Conservation (phyloP, 1,140 invertebrate species). For the Prorops nasuta region DNA sequence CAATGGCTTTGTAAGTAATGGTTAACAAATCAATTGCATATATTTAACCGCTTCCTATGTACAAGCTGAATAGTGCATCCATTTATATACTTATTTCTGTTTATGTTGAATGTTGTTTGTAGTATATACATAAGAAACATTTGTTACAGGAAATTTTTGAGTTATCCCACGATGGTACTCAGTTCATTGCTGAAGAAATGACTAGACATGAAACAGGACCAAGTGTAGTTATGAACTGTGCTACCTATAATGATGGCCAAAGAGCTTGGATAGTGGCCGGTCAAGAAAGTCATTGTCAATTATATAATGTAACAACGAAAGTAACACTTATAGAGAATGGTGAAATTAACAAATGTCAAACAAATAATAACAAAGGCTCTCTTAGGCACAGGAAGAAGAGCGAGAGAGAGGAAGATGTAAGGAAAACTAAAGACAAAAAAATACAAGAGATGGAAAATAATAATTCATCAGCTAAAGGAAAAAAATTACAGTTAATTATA, state of each 20-base stretch:
- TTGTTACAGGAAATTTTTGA: conserved; percentile 83
- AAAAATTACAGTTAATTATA: conserved; percentile 70
- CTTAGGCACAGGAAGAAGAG: conserved; percentile 49
- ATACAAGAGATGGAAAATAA: conserved; percentile 46
- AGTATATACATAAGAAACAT: neutral
- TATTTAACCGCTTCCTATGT: too few species aligned
- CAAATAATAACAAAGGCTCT: conserved; percentile 26
- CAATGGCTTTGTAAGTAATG: conserved; percentile 84
- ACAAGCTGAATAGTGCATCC: too few species aligned
- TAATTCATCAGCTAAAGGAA: conserved; percentile 56
- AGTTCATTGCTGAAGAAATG: conserved; percentile 81
- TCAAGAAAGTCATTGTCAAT: conserved; percentile 87
- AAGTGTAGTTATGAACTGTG: conserved; percentile 90
- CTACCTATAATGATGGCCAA: conserved; percentile 66
- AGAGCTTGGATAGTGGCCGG: conserved; percentile 81
- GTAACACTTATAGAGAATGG: conserved; percentile 57
- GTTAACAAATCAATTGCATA: neutral
- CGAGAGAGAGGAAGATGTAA: conserved; percentile 45
- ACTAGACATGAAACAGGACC: conserved; percentile 84
- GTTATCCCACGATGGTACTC: conserved; percentile 75
- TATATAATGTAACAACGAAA: conserved; percentile 79
- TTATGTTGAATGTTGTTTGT: too few species aligned
- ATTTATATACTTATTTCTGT: too few species aligned
- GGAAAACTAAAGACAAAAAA: conserved; percentile 51
- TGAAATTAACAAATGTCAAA: conserved; percentile 46